Base-by-base conservation (phyloP, 2,888 invertebrate genomes). In the Drosophila parthenogenetica region DNA sequence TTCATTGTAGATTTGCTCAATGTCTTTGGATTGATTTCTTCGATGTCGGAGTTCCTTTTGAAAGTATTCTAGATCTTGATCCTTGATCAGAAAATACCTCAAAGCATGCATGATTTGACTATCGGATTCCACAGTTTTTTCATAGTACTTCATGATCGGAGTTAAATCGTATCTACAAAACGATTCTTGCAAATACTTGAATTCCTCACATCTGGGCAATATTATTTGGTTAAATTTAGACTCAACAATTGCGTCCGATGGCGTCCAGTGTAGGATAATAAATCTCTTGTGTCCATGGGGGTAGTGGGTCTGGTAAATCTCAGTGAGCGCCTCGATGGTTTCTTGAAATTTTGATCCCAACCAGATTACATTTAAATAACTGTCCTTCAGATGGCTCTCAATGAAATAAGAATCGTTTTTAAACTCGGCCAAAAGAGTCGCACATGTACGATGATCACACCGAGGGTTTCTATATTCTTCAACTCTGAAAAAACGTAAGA, bases 91-190 rank as follows among this genome's bases (percentile, higher is more conserved):
- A 55, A 90, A 91, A 1, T 66, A 49, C 5, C 74, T 66, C 0
- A 91, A 65, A 0, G 90, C 89, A 50, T 72, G 37, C 37, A 80
- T 57, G 32, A 90, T 17, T 4, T 61, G 77, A 3, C 72, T 85
- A 11, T 85, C 93, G 0, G 90, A 89, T 68, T 94, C 93, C 16
- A 96, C 89, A 60, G 93, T 93, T 3, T 91, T 90, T 93, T 95
- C 95, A n/a, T 94, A 94, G 48, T 95, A 92, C 90, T 96, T 96
- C 8, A 94, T 93, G 51, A 96, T 91, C 51, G 95, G 93, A 68
- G 94, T 94, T 58, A 95, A 93, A 77, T 96, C 95, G 90, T 96
- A 96, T 81, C 94, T 94, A 89, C 96, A 96, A 17, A 93, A 92
- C 0, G 91, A 79, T 46, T 69, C 39, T 65, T 72, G 61, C 42